Conservation (phyloP, 2,113 vertebrate genomes). For the Hystrix cristata region DNA sequence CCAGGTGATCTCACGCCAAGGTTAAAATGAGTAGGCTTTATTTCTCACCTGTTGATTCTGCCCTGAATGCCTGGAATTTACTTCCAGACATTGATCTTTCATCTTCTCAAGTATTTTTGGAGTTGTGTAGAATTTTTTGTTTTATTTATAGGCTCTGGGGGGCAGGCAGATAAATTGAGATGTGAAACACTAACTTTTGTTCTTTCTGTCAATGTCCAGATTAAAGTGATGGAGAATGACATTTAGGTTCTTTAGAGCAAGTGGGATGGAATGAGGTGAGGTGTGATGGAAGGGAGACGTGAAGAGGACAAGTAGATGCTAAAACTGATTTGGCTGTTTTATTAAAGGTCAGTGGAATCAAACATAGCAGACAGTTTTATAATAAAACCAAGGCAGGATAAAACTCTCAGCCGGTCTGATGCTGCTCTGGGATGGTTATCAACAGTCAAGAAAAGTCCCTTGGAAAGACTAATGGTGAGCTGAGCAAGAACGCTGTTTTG, state of each 20-base stretch:
- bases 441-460: background rate
- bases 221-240: slow-evolving; percentile 56
- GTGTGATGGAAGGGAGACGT: background rate
- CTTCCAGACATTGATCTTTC: slow-evolving; percentile 59
- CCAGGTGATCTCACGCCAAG: background rate
- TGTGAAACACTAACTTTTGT: slow-evolving; percentile 63
- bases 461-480: background rate
- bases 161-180: slow-evolving; percentile 64
- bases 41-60: background rate
- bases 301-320: slow-evolving; percentile 10
- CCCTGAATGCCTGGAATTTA: background rate
- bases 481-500: background rate
- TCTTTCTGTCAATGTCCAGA: slow-evolving; percentile 67
- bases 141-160: slow-evolving; percentile 44
- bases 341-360: slow-evolving; percentile 75
- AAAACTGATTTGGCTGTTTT: slow-evolving; percentile 38
- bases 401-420: background rate
- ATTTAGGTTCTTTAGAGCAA: slow-evolving; percentile 22
- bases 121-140: slow-evolving; percentile 49
- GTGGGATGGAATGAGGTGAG: too few relatives aligned
- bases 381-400: background rate
- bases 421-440: background rate
- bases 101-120: slow-evolving; percentile 66
- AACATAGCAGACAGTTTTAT: slow-evolving; percentile 38
- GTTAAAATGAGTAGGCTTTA: background rate